Conservation (phyloP, 2,113 vertebrate species). For the Cyphomyrus discorhynchus region DNA sequence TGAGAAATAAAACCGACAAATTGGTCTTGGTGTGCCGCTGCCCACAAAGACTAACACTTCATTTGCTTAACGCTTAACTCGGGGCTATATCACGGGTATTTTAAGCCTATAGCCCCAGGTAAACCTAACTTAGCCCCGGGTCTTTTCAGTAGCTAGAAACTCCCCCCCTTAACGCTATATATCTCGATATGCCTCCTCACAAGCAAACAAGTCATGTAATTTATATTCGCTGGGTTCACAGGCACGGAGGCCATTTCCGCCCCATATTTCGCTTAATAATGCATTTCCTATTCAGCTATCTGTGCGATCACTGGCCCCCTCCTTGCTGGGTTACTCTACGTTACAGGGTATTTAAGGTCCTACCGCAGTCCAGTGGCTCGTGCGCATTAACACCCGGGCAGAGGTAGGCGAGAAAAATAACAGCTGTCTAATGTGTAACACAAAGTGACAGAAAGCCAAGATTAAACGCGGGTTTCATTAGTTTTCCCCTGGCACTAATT, state of each 20-base stretch:
- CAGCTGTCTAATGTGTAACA: not conserved
- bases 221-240: not conserved
- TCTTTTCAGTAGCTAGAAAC: too few species aligned
- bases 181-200: not conserved
- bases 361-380: not conserved
- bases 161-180: not conserved
- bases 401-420: not conserved
- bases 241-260: not conserved
- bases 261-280: not conserved
- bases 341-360: not conserved
- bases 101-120: too few species aligned
- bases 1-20: not conserved
- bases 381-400: not conserved
- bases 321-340: not conserved
- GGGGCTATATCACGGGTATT: too few species aligned
- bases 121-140: too few species aligned
- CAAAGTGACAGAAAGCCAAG: constrained; percentile 2
- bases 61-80: not conserved
- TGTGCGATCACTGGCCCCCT: not conserved
- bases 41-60: not conserved
- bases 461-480: constrained; percentile 13
- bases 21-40: not conserved
- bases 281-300: not conserved
- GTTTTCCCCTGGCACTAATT: not conserved
- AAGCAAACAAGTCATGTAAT: not conserved